Percentiles rank a stretch among this genome's conserved stretches.
These are phyloP conservation scores for Tachycineta bicolor DNA, from an alignment of 2,113 vertebrate species.

Conservation along the genomic window DNA sequence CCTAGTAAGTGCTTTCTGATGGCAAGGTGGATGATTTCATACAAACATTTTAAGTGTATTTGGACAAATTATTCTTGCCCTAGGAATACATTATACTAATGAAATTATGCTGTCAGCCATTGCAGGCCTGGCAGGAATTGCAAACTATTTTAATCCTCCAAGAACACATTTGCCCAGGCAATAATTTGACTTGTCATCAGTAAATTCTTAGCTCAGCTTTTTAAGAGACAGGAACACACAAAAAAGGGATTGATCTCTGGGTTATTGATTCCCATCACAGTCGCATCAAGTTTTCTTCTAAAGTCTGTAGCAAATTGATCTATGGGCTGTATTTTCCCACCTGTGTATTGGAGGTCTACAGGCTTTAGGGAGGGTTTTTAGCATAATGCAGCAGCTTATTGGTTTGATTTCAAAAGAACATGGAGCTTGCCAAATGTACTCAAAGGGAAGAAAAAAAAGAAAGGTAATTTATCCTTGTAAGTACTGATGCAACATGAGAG, in stretches of 20 bases:
- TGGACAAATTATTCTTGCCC: background rate
- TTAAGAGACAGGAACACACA: constrained; percentile 20
- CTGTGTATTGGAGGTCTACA: background rate
- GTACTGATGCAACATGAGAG: background rate
- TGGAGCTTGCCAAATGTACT: background rate
- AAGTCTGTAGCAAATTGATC: background rate
- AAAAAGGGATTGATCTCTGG: background rate
- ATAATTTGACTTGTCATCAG: background rate
- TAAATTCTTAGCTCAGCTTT: constrained; percentile 26
- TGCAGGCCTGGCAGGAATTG: constrained; percentile 12
- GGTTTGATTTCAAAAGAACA: background rate
- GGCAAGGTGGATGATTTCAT: background rate
- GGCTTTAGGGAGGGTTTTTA: background rate
- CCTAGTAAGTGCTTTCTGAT: background rate
- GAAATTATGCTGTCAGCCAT: background rate
- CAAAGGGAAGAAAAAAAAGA: background rate
- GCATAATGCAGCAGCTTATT: background rate
- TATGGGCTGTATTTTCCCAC: background rate
- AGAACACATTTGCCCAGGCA: background rate
- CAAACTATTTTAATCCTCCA: constrained; percentile 28
- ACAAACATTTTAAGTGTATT: background rate
- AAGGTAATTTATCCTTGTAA: background rate
- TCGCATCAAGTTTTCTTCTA: background rate
- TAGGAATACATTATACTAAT: background rate
- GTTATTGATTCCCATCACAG: background rate